Conservation (phyloP, 2,113 vertebrate species). For the Cettia cetti region DNA sequence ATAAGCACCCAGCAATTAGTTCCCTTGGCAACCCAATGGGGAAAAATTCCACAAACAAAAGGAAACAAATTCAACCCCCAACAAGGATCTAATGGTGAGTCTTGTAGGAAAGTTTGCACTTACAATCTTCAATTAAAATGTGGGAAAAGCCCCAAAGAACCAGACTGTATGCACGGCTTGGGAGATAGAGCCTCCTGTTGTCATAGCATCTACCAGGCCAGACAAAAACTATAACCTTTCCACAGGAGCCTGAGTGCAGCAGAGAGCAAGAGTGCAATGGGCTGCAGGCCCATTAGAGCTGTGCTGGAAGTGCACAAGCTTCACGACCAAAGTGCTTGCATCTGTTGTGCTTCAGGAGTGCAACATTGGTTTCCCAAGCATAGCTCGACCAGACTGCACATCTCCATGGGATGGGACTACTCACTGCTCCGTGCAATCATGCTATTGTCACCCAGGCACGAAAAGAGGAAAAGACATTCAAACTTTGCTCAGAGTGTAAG, state of each 20-base stretch:
- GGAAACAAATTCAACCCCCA: too few relatives aligned
- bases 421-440: background rate
- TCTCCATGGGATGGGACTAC: background rate
- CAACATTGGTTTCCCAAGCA: background rate
- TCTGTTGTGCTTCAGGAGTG: background rate
- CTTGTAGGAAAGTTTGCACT: background rate
- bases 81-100: background rate
- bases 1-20: too few relatives aligned
- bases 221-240: background rate
- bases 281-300: background rate
- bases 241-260: background rate
- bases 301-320: background rate
- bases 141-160: background rate
- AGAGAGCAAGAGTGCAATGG: rapidly evolving
- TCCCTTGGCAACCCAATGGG: too few relatives aligned
- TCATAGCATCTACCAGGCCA: background rate
- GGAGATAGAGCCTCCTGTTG: background rate
- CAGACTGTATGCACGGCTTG: background rate
- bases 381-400: background rate
- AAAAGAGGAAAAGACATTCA: background rate
- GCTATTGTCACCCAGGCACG: background rate
- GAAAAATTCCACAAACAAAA: too few relatives aligned
- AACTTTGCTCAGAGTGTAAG: background rate
- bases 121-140: background rate
- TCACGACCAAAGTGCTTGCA: rapidly evolving